A percentile compares a stretch with the other conserved stretches of the same genome.
These are phyloP conservation scores for Microcebus griseorufus DNA, from an alignment of 2,113 vertebrate species.

Conservation along the genomic window DNA sequence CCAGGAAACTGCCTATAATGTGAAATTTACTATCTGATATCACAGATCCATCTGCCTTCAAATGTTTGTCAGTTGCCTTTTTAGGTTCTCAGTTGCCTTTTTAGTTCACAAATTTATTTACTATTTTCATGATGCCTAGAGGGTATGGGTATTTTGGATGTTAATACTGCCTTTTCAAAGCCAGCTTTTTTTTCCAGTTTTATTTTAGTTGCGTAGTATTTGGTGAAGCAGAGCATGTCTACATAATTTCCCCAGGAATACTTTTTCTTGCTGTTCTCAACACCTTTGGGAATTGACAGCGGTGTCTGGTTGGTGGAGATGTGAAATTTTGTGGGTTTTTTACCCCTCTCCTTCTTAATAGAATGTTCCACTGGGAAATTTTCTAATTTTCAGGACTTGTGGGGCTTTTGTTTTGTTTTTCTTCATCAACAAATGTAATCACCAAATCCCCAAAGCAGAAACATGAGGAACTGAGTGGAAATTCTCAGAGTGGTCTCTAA, in stretches of 20 bases:
- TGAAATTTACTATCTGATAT: neutral
- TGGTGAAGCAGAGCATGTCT: neutral
- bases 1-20: neutral
- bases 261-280: neutral
- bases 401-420: constrained; percentile 53
- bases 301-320: neutral
- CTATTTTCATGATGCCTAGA: neutral
- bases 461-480: neutral
- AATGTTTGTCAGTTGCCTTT: neutral
- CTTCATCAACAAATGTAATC: constrained; percentile 7
- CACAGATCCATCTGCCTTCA: neutral
- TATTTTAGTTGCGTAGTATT: neutral
- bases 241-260: neutral
- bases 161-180: constrained; percentile 1
- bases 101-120: constrained; percentile 10
- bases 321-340: neutral
- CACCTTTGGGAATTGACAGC: neutral
- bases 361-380: constrained; percentile 50
- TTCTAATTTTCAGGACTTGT: constrained; percentile 47
- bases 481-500: neutral
- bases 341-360: neutral
- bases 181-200: neutral
- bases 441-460: constrained; percentile 16
- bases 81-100: constrained; percentile 36
- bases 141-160: neutral